A percentile compares a stretch with the other conserved stretches of the same genome.
These are phyloP conservation scores for Bembecia ichneumoniformis DNA, from an alignment of 2,888 invertebrate genomes.

Conservation along the genomic window DNA sequence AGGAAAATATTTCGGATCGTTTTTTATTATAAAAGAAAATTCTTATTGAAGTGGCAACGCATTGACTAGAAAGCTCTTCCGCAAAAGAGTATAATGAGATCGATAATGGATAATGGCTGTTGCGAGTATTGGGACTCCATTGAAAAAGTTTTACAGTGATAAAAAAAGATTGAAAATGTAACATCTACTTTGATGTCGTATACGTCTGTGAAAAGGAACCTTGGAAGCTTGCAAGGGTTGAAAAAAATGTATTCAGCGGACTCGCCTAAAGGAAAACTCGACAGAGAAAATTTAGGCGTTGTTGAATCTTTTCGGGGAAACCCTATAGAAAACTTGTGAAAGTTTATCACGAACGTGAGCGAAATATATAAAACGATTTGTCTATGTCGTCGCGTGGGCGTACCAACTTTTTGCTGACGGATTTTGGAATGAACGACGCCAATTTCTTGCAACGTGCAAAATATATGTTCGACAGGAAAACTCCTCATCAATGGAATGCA, in stretches of 20 bases:
- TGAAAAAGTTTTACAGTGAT: background rate
- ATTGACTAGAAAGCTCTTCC: too few species aligned
- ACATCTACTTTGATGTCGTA: background rate
- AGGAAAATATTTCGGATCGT: too few species aligned
- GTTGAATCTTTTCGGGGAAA: conserved; percentile 2
- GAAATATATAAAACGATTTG: conserved; percentile 17
- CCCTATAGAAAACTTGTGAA: conserved; percentile 8
- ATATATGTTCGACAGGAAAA: background rate
- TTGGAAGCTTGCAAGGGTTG: background rate
- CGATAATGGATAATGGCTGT: background rate
- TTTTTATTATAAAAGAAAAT: too few species aligned
- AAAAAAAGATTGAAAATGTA: background rate
- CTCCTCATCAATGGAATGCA: background rate
- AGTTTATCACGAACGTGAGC: conserved; percentile 8
- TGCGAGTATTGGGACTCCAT: background rate
- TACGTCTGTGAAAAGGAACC: background rate
- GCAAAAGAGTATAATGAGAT: background rate
- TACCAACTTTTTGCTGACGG: conserved; percentile 14
- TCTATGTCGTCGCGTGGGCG: conserved; percentile 13
- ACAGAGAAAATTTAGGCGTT: background rate
- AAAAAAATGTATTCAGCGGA: background rate
- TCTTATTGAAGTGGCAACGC: too few species aligned
- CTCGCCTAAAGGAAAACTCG: background rate
- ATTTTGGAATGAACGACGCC: conserved; percentile 4
- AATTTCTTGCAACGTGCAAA: background rate